Evolutionary conservation across 2,113 vertebrate genomes (phyloP).

Genomic region (Brachirus orientalis): DNA sequence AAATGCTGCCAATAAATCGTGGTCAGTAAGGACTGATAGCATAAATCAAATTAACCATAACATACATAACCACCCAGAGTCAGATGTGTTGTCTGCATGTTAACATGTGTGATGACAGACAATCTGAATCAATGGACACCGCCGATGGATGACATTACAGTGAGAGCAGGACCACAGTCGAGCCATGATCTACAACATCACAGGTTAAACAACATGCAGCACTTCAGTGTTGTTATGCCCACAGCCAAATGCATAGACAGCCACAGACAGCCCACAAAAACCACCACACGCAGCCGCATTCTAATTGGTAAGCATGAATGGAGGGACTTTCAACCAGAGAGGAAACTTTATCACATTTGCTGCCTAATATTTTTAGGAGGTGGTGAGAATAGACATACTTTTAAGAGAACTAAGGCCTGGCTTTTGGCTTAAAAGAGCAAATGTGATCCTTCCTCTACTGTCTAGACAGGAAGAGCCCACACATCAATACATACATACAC

Average conservation of each 20-base stretch:
- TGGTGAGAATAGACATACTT: slow-evolving; percentile 10
- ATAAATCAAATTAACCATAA: slow-evolving; percentile 16
- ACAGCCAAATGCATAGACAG: slow-evolving; percentile 21
- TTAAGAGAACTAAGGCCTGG: slow-evolving; percentile 23
- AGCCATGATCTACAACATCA: slow-evolving; percentile 18
- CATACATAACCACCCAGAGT: slow-evolving; percentile 7
- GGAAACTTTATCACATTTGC: background rate
- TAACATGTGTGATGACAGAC: slow-evolving; percentile 11
- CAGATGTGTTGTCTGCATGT: slow-evolving; percentile 7
- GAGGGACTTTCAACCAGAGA: background rate
- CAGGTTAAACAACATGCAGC: slow-evolving; percentile 41
- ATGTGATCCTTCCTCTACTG: slow-evolving; percentile 25
- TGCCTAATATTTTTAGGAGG: slow-evolving; percentile 3
- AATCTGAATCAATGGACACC: background rate
- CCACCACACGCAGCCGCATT: background rate
- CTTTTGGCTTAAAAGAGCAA: slow-evolving; percentile 36
- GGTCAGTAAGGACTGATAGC: background rate
- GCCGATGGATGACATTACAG: slow-evolving; percentile 14
- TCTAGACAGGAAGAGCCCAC: slow-evolving; percentile 43
- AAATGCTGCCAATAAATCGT: no score
- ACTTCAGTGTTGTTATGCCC: slow-evolving; percentile 21
- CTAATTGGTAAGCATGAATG: background rate
- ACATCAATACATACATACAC: slow-evolving; percentile 25
- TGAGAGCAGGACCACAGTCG: no score
- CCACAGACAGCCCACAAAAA: slow-evolving; percentile 11